Conservation (phyloP, 2,888 invertebrate species). For the Petrophora chlorosata region DNA sequence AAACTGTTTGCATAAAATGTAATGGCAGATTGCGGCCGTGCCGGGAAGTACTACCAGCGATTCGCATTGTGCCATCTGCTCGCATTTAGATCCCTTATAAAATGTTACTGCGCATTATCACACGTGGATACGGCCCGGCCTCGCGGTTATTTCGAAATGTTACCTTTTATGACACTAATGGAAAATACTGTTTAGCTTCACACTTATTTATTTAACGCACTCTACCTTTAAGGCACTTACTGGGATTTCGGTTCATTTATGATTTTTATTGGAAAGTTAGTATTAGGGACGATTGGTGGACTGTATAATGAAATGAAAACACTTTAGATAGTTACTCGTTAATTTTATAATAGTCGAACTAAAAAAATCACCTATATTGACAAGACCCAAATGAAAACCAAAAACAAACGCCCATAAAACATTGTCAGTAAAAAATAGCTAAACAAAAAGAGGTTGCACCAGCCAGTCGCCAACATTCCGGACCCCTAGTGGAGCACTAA, state of each 20-base stretch:
- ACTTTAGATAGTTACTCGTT: no score
- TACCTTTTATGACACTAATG: constrained; percentile 79
- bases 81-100: constrained; percentile 82
- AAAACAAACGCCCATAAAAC: no score
- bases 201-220: constrained; percentile 60
- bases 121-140: constrained; percentile 72
- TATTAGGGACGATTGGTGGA: no score
- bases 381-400: no score
- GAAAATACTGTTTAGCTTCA: constrained; percentile 75
- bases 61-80: constrained; percentile 79
- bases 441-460: no score
- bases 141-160: constrained; percentile 73
- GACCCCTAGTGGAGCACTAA: no score
- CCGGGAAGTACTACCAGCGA: constrained; percentile 70
- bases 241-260: constrained; percentile 32
- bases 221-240: constrained; percentile 38
- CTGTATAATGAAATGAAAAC: no score
- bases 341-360: no score
- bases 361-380: no score
- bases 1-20: constrained; percentile 78
- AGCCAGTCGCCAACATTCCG: no score
- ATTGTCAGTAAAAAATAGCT: no score
- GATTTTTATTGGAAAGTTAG: constrained; percentile 8
- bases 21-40: constrained; percentile 77
- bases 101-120: constrained; percentile 81